Conservation (phyloP, 2,888 invertebrate genomes). For the Protophormia terraenovae region DNA sequence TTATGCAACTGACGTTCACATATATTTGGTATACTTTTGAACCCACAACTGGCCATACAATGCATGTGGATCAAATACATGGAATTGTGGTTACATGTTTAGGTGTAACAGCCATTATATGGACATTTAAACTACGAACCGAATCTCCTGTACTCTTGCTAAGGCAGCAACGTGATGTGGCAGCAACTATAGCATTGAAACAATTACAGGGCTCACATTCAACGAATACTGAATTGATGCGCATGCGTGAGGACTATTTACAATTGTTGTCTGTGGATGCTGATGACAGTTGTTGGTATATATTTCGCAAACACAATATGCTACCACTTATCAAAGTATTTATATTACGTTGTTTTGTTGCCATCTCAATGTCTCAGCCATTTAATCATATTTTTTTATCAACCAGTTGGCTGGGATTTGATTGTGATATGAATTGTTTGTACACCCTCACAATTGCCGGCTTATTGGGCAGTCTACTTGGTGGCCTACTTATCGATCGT, state of each 20-base stretch:
- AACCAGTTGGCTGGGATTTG: constrained; percentile 74
- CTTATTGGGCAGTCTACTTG: constrained; percentile 75
- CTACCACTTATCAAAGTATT: constrained; percentile 74
- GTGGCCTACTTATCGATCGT: constrained; percentile 75
- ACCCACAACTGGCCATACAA: constrained; percentile 63
- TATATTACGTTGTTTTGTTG: constrained; percentile 74
- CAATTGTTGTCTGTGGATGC: constrained; percentile 69
- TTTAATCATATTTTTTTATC: constrained; percentile 76
- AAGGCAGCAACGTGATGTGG: constrained; percentile 74
- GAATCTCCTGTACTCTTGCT: constrained; percentile 76
- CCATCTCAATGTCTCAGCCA: constrained; percentile 75
- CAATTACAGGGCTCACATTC: constrained; percentile 70
- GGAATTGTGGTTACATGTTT: constrained; percentile 73
- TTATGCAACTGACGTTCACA: constrained; percentile 75
- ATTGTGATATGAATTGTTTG: constrained; percentile 75
- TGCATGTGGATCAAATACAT: constrained; percentile 78
- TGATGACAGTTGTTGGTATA: constrained; percentile 58
- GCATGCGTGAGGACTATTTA: constrained; percentile 74
- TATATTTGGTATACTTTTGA: constrained; percentile 74
- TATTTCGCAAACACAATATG: constrained; percentile 40
- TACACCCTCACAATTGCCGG: constrained; percentile 76
- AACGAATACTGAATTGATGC: constrained; percentile 71
- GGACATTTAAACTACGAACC: constrained; percentile 72
- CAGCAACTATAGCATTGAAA: constrained; percentile 70
- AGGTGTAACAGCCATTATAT: constrained; percentile 73